A percentile compares a stretch with the other conserved stretches of the same genome.
phyloP scores from a whole-genome alignment of 2,797 vertebrate genomes.

The Odontamblyopus lacepedii region DNA sequence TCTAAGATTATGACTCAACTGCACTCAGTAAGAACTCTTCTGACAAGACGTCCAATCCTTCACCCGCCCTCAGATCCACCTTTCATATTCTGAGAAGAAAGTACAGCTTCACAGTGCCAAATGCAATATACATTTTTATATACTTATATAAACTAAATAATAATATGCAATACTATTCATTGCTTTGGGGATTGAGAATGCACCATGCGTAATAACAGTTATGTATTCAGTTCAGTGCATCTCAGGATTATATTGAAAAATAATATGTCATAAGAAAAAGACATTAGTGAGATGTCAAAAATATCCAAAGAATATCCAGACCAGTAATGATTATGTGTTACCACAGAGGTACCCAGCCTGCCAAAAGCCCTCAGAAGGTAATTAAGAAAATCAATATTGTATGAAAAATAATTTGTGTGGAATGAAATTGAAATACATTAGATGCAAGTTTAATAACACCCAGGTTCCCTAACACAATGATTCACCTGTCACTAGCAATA shows the following conservation, averaged over 20 bases:
- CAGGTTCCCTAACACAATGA: slow-evolving; percentile 10
- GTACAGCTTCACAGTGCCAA: slow-evolving; percentile 6
- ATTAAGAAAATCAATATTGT: slow-evolving; percentile 18
- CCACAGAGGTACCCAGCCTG: slow-evolving; percentile 6
- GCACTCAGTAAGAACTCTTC: slow-evolving; percentile 31
- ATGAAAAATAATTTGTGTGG: slow-evolving; percentile 17
- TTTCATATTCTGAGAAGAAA: slow-evolving; percentile 39
- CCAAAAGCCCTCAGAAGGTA: slow-evolving; percentile 13
- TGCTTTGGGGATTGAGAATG: slow-evolving; percentile 9
- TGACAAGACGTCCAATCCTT: slow-evolving; percentile 32
- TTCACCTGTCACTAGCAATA: slow-evolving; percentile 6
- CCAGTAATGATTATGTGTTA: slow-evolving; percentile 17
- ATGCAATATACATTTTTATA: slow-evolving; percentile 8
- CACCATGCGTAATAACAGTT: slow-evolving; percentile 13
- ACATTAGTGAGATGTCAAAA: slow-evolving; percentile 9
- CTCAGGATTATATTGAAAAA: slow-evolving; percentile 14
- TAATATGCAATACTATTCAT: slow-evolving; percentile 6
- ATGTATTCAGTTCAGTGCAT: neutral
- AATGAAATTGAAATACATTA: slow-evolving; percentile 12
- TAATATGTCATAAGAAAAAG: slow-evolving; percentile 14
- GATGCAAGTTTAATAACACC: slow-evolving; percentile 2
- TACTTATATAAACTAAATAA: slow-evolving; percentile 21
- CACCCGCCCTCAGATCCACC: slow-evolving; percentile 22
- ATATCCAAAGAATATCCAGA: slow-evolving; percentile 9
- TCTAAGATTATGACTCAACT: slow-evolving; percentile 58